A percentile compares a stretch with the other conserved stretches of the same genome.
Evolutionary conservation across 1,140 invertebrate genomes (phyloP).

Genomic region (Cydia strobilella): DNA sequence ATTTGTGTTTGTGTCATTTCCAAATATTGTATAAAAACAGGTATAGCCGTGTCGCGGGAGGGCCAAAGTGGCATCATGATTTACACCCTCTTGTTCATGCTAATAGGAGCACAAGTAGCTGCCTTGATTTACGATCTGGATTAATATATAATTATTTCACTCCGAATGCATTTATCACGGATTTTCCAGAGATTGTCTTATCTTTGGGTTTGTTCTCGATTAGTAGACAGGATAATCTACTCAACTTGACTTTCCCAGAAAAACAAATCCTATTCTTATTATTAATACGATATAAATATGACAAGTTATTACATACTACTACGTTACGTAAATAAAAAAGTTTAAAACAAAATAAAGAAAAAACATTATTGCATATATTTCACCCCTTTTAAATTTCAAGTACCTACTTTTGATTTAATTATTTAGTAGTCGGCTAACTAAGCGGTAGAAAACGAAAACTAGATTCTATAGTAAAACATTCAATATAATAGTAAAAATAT

Average conservation of each 20-base stretch:
- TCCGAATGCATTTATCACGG: constrained; percentile 41
- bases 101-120: constrained; percentile 70
- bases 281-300: no score
- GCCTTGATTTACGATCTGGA: constrained; percentile 66
- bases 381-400: no score
- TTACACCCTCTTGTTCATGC: constrained; percentile 71
- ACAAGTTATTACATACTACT: no score
- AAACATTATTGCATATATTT: no score
- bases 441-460: no score
- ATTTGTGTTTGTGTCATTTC: constrained; percentile 14
- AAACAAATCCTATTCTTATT: neutral
- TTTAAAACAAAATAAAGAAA: no score
- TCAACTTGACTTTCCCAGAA: neutral
- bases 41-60: constrained; percentile 48
- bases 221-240: neutral
- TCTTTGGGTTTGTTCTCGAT: constrained; percentile 11
- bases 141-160: constrained; percentile 72
- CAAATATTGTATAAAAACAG: constrained; percentile 8
- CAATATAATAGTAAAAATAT: no score
- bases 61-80: constrained; percentile 60
- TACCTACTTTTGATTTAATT: no score
- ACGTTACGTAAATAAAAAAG: no score
- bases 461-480: no score
- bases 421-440: no score
- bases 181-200: constrained; percentile 39